Conservation (phyloP, 2,888 invertebrate species). For the Netelia melanura region DNA sequence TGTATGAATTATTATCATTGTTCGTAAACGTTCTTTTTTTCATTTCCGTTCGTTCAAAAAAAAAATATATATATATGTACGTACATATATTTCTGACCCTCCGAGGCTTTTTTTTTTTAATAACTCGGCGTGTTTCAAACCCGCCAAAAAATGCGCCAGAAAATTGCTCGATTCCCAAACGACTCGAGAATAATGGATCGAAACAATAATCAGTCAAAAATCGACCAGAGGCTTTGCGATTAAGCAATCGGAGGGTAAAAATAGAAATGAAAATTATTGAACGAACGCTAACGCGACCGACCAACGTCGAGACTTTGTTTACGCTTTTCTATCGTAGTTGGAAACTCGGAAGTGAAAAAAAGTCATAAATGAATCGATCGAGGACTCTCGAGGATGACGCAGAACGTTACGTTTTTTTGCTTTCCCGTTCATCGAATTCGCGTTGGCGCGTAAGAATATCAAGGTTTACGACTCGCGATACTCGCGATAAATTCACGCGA, state of each 20-base stretch:
- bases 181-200: constrained; percentile 25
- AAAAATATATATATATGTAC: background rate
- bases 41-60: background rate
- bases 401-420: constrained; percentile 13
- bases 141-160: background rate
- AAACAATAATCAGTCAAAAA: constrained; percentile 13
- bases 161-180: background rate
- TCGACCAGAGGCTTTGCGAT: constrained; percentile 34
- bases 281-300: constrained; percentile 44
- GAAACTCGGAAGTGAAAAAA: constrained; percentile 21
- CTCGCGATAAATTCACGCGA: constrained; percentile 38
- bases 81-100: background rate
- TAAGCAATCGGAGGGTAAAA: background rate
- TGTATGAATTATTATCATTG: constrained; percentile 6
- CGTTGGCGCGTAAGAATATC: background rate
- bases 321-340: background rate
- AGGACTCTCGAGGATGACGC: constrained; percentile 46
- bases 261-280: constrained; percentile 35
- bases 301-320: constrained; percentile 6
- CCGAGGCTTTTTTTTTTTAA: constrained; percentile 3
- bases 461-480: background rate
- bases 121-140: background rate
- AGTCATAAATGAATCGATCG: constrained; percentile 47
- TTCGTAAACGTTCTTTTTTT: background rate
- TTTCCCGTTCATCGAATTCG: constrained; percentile 18